Evolutionary conservation across 2,797 vertebrate species (phyloP), one percentile per base, ranked within the genome.

Genomic region (Nasua narica): DNA sequence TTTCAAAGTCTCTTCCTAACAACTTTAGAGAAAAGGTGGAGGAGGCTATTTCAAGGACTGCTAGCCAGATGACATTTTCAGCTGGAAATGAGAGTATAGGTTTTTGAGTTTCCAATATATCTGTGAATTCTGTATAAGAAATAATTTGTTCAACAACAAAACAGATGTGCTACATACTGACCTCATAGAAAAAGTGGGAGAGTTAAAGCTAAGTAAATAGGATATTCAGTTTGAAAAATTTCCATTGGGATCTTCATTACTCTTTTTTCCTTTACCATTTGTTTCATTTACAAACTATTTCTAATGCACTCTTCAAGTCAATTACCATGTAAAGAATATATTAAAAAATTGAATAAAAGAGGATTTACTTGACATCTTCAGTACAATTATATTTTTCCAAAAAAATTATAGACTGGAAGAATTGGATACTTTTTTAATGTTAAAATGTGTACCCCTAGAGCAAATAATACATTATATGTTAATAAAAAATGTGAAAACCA

Each of bases 1-100:
- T 91, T 90, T 90, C 37, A 60, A 95, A 95, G 72, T 88, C 81
- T 94, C 81, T 85, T 74, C 35, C 70, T 97, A 95, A 85, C 87
- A 72, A 72, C 40, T 58, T 87, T 84, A 87, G 70, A 56, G 77
- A 60, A 74, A 89, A 85, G 35, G 35, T 87, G 27, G 32, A 87
- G 70, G 74, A 93, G 52, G 50, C 35, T 48, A 48, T 48, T 90
- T 91, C 87, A 84, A 95, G 52, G 52, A 32, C 65, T 93, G 50
- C 70, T 90, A 40, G 69, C 32, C 89, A 93, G 35, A 85, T 78
- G 87, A 87, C 76, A 92, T 91, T 97, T 95, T 70, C 96, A 93
- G 96, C 85, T 87, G 37, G 62, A 95, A 96, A 92, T 74, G 77
- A 90, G 96, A 95, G 77, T 27, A 82, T 7, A 81, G n/a, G 32